Base-by-base conservation (phyloP, 2,888 invertebrate genomes). In the Sipunculus nudus region DNA sequence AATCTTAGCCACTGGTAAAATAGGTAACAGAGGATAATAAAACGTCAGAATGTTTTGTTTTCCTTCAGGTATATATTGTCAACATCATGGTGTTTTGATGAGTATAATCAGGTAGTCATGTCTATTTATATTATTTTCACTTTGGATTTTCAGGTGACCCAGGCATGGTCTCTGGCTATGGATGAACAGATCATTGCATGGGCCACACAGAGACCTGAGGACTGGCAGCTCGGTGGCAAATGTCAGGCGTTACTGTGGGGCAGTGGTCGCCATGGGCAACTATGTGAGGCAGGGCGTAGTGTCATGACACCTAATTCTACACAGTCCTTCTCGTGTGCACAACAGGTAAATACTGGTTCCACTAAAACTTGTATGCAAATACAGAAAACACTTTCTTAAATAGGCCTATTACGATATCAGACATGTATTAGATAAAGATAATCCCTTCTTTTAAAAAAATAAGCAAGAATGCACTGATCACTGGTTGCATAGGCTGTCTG, bases 201-300 rank as follows among this genome's bases (percentile, higher is more conserved):
- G 89, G 86, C 86, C 1, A 86, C 86, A 2, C 86, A 88, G 68
- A 81, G 85, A 35, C 89, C 89, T 3, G 87, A 87, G 62, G 89
- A 89, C 78, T 89, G 89, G 89, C 88, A 88, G 78, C 86, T 88
- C 35, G 88, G 88, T 5, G 88, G 88, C 4, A 87, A 87, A 75
- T 88, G 88, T 78, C 85, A 86, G 63, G 87, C 87, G 1, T 89
- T 84, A 74, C 78, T 88, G 72, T 89, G 88, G 88, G 89, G 89
- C 6, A 87, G 87, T 53, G 88, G 88, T 38, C 77, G 88, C n/a
- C 88, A 89, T 75, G 89, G 89, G 1, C 89, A 89, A 77, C 79
- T 89, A 43, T 88, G 87, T 38, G 88, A 88, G 73, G 84, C 84
- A 62, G 86, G 86, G 72, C 69, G 80, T 49, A 75, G 73, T n/a